Evolutionary conservation across 2,888 invertebrate species (phyloP), one percentile per base, ranked within the genome.

Genomic region (Xestia xanthographa): DNA sequence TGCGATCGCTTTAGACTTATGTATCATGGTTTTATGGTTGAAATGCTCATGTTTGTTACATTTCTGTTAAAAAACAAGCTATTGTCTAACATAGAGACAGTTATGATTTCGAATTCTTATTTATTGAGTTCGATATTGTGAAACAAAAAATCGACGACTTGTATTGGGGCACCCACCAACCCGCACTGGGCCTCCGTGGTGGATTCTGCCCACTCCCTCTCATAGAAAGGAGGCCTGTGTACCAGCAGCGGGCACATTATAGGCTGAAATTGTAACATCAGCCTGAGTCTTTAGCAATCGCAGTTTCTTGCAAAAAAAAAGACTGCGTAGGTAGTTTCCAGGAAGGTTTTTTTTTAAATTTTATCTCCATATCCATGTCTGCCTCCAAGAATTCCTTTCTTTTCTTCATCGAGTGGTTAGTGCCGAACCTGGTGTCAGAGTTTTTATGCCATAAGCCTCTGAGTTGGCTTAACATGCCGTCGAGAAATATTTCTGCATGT

Each of bases 11-110:
- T 63, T 48, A 4, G 41, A 26, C 29, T 45, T 34, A 26, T 38
- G 0, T 20, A 45, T 26, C 0, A 29, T 29, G 50, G 43, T 68
- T 76, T 76, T 76, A 76, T 62, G 1, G 50, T 45, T 34, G 3
- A 22, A 5, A 34, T 26, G 43, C 22, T 26, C 43, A 26, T 20
- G 38, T 11, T 58, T 20, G 29, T 66, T 34, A 17, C 1, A 17
- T 66, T 45, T 58, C 9, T 71, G 56, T 14, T 26, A 1, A 22
- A 26, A 3, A 73, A 58, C 11, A 72, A 22, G 72, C 34, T 63
- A 38, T 73, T 58, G 34, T 66, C 20, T 29, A 26, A 29, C 17
- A 12, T 3, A 29, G 12, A 45, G 45, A 66, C 45, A 63, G 63
- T 63, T 41, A 63, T 41, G 63, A 41, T n/a, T 9, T 63, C 2